phyloP scores from a whole-genome alignment of 2,888 invertebrate genomes.

The Andrena bucephala region DNA sequence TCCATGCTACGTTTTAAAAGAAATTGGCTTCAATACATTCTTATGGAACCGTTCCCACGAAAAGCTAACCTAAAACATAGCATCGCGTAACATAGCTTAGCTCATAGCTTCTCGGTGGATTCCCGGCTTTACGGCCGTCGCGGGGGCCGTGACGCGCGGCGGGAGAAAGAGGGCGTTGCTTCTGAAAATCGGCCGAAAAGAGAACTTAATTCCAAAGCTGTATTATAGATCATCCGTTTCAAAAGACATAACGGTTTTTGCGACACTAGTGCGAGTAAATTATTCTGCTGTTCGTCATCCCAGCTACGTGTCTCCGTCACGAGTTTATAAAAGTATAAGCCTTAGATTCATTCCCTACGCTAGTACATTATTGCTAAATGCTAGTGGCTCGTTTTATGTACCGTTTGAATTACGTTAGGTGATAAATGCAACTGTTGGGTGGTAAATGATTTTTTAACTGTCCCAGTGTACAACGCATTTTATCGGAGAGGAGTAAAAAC shows the following conservation, averaged over 20 bases:
- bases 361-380: conserved; percentile 17
- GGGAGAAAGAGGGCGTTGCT: too few species aligned
- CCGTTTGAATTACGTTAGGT: conserved; percentile 25
- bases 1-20: too few species aligned
- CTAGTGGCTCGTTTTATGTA: conserved; percentile 3
- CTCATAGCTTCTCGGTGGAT: too few species aligned
- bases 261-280: conserved; percentile 15
- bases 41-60: too few species aligned
- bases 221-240: conserved; percentile 14
- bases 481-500: not conserved
- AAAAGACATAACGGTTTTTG: conserved; percentile 9
- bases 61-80: too few species aligned
- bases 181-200: too few species aligned
- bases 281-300: not conserved
- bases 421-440: conserved; percentile 14
- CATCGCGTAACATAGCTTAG: too few species aligned
- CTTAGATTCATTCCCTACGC: conserved; percentile 4
- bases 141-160: too few species aligned
- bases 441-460: conserved; percentile 16
- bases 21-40: too few species aligned
- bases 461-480: conserved; percentile 5
- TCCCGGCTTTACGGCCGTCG: too few species aligned
- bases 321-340: conserved; percentile 4
- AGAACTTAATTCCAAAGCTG: too few species aligned
- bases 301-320: not conserved